Percentiles rank a stretch among this genome's conserved stretches.
Evolutionary conservation across 2,797 vertebrate genomes (phyloP).

Genomic region (Yasuhikotakia modesta): DNA sequence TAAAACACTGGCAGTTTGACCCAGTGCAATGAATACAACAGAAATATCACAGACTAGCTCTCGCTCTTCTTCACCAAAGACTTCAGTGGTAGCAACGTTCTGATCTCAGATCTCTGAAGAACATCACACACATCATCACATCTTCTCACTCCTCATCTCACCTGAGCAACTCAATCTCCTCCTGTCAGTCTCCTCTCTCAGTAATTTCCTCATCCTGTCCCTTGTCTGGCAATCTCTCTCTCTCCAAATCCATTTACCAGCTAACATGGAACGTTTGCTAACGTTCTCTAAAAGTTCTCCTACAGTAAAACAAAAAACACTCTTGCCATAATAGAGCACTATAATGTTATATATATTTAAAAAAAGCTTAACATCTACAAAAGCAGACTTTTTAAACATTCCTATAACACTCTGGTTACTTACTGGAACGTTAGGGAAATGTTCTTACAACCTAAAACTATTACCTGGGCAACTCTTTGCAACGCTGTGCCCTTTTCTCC

Average conservation of each 20-base stretch:
- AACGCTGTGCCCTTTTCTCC: neutral
- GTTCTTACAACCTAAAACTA: too few relatives aligned
- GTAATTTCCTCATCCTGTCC: neutral
- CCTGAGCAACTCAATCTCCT: neutral
- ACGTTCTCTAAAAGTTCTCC: too few relatives aligned
- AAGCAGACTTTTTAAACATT: too few relatives aligned
- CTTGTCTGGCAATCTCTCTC: neutral
- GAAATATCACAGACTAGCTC: slow-evolving; percentile 18
- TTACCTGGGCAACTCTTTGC: too few relatives aligned
- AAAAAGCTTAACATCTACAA: too few relatives aligned
- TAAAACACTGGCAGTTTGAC: slow-evolving; percentile 81
- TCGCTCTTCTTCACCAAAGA: neutral
- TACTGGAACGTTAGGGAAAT: too few relatives aligned
- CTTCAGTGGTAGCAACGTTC: slow-evolving; percentile 38
- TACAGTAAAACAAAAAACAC: too few relatives aligned
- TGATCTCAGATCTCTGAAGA: slow-evolving; percentile 60
- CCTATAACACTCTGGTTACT: too few relatives aligned
- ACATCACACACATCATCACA: slow-evolving; percentile 47
- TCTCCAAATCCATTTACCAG: slow-evolving; percentile 8
- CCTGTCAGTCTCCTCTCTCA: neutral
- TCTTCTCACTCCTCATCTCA: neutral
- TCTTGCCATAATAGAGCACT: too few relatives aligned
- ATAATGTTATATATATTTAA: too few relatives aligned
- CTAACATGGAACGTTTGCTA: neutral
- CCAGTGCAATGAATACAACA: slow-evolving; percentile 72